Conservation (phyloP, 2,797 vertebrate genomes). For the Hemibagrus guttatus region DNA sequence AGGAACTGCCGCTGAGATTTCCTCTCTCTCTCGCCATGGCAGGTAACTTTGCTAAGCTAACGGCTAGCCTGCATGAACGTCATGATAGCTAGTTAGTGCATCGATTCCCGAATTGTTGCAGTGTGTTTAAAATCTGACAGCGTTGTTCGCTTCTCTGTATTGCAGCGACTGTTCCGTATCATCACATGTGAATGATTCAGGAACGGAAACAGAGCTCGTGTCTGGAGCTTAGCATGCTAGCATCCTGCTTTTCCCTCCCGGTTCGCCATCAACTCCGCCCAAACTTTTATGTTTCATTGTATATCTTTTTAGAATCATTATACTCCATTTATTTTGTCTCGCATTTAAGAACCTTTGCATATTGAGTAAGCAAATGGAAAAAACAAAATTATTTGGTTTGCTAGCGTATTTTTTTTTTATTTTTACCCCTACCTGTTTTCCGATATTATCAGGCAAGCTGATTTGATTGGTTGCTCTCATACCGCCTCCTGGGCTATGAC, state of each 20-base stretch:
- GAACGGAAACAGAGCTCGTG: slow-evolving; percentile 13
- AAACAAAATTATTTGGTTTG: background rate
- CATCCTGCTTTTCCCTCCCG: slow-evolving; percentile 17
- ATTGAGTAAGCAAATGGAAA: background rate
- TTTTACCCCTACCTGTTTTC: slow-evolving; percentile 15
- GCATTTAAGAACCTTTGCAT: background rate
- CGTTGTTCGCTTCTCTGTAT: background rate
- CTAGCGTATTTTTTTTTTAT: background rate
- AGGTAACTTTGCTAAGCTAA: slow-evolving; percentile 67
- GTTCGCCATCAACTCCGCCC: background rate
- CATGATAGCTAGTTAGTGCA: background rate
- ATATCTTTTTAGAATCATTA: background rate
- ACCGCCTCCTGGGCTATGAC: background rate
- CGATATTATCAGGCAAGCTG: background rate
- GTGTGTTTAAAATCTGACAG: background rate
- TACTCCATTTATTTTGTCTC: background rate
- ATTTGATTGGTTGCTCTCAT: background rate
- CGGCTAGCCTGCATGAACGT: slow-evolving; percentile 20
- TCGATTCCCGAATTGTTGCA: background rate
- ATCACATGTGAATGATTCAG: slow-evolving; percentile 1
- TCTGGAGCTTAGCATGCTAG: slow-evolving; percentile 20
- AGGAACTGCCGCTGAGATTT: slow-evolving; percentile 48
- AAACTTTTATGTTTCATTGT: background rate
- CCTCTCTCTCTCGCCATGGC: slow-evolving; percentile 75
- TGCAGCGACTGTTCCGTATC: background rate